Evolutionary conservation across 2,113 vertebrate species (phyloP).

Genomic region (Etheostoma spectabile): DNA sequence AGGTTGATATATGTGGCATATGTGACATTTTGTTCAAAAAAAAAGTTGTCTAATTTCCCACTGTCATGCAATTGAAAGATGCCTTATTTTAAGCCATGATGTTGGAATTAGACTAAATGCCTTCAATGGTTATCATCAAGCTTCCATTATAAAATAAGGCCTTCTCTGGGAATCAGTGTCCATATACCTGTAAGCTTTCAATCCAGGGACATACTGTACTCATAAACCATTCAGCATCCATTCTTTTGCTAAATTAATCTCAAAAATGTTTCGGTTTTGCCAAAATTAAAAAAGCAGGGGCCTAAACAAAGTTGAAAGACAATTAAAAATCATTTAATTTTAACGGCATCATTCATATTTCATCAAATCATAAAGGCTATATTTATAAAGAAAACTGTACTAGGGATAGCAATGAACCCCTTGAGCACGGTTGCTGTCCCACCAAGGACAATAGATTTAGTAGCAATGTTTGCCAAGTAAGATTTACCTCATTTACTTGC

Average conservation of each 20-base stretch:
- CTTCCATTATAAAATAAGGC: slow-evolving; percentile 9
- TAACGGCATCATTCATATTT: neutral
- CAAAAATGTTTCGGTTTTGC: neutral
- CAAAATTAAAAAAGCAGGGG: slow-evolving; percentile 5
- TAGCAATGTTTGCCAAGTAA: slow-evolving; percentile 30
- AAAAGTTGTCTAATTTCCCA: slow-evolving; percentile 33
- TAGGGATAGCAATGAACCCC: neutral
- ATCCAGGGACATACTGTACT: slow-evolving; percentile 25
- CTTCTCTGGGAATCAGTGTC: neutral
- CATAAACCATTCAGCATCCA: neutral
- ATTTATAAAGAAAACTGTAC: slow-evolving; percentile 19
- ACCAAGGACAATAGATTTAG: slow-evolving; percentile 15
- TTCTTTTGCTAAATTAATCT: neutral
- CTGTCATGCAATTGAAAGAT: slow-evolving; percentile 46
- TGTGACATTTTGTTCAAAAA: slow-evolving; percentile 2
- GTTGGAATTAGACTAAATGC: slow-evolving; percentile 27
- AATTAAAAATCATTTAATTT: neutral
- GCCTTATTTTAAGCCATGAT: slow-evolving; percentile 65
- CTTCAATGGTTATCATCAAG: slow-evolving; percentile 15
- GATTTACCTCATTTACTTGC: slow-evolving; percentile 65
- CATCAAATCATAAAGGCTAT: neutral
- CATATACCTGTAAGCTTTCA: neutral
- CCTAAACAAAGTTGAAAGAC: slow-evolving; percentile 21
- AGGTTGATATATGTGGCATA: neutral
- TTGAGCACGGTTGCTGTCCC: neutral